A percentile compares a stretch with the other conserved stretches of the same genome.
Conservation (phyloP, 1,140 invertebrate species). For the Sminthurides bifidus region DNA sequence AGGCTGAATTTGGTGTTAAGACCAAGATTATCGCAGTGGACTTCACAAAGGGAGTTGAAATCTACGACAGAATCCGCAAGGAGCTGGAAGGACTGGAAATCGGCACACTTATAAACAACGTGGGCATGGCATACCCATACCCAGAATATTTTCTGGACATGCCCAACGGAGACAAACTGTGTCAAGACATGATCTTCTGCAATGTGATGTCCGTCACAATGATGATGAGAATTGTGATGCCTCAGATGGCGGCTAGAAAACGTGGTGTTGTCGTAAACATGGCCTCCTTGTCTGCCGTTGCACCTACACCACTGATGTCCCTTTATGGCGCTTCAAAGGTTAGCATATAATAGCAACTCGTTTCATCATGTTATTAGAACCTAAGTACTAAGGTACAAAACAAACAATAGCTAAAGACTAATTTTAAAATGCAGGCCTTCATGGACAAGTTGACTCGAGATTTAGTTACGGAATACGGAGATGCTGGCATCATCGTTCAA, state of each 20-base stretch:
- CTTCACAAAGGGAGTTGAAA: conserved; percentile 56
- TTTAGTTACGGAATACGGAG: conserved; percentile 62
- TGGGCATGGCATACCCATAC: conserved; percentile 78
- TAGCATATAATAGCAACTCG: conserved; percentile 8
- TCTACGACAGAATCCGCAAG: conserved; percentile 64
- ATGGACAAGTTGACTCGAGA: conserved; percentile 73
- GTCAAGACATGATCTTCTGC: conserved; percentile 50
- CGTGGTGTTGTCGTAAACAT: conserved; percentile 86
- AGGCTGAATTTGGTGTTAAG: conserved; percentile 58
- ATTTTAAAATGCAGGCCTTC: conserved; percentile 50
- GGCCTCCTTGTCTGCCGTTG: conserved; percentile 66
- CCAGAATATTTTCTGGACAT: conserved; percentile 71
- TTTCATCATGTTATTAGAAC: conserved; percentile 3
- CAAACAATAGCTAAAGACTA: background rate
- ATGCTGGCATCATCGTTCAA: conserved; percentile 68
- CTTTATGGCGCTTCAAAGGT: conserved; percentile 85
- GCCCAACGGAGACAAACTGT: conserved; percentile 42
- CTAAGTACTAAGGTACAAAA: no score
- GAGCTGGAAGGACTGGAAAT: conserved; percentile 68
- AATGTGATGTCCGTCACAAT: conserved; percentile 62
- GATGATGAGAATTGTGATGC: conserved; percentile 74
- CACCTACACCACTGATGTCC: conserved; percentile 68
- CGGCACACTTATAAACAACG: conserved; percentile 89
- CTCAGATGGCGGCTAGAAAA: conserved; percentile 70
- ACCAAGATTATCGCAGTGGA: conserved; percentile 73